phyloP scores from a whole-genome alignment of 2,113 vertebrate genomes.

The Amphilophus citrinellus region DNA sequence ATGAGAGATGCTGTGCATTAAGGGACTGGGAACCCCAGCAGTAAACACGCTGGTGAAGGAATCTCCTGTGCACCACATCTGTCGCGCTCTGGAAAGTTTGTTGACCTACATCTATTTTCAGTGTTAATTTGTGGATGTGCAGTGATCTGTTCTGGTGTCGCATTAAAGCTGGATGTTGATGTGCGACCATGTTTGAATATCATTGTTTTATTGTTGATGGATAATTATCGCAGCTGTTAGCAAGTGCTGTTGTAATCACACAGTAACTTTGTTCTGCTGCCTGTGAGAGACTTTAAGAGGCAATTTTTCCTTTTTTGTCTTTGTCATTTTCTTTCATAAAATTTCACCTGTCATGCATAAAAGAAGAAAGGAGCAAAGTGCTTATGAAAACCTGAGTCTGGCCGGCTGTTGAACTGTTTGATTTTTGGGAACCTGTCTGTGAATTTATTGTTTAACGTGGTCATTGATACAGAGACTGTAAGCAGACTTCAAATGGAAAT shows the following conservation, averaged over 20 bases:
- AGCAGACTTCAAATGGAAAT: not conserved
- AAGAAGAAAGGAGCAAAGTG: not conserved
- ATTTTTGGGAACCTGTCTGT: not conserved
- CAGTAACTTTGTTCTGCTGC: not conserved
- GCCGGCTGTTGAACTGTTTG: not conserved
- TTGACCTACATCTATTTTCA: not conserved
- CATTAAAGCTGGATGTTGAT: not conserved
- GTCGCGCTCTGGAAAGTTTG: not conserved
- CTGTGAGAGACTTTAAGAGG: not conserved
- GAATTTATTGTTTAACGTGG: not conserved
- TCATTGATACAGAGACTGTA: not conserved
- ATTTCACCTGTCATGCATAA: not conserved
- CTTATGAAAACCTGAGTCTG: not conserved
- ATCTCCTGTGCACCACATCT: not conserved
- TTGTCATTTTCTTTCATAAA: not conserved
- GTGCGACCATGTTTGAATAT: not conserved
- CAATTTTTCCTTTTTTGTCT: not conserved
- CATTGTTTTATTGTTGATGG: no score
- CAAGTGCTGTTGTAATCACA: no score
- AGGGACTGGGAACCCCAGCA: not conserved
- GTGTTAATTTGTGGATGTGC: not conserved
- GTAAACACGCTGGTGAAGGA: not conserved
- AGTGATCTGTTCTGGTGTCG: not conserved
- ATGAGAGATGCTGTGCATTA: not conserved
- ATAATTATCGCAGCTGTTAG: no score